phyloP scores from a whole-genome alignment of 1,140 invertebrate genomes.

The Alviniconcha marisindica region DNA sequence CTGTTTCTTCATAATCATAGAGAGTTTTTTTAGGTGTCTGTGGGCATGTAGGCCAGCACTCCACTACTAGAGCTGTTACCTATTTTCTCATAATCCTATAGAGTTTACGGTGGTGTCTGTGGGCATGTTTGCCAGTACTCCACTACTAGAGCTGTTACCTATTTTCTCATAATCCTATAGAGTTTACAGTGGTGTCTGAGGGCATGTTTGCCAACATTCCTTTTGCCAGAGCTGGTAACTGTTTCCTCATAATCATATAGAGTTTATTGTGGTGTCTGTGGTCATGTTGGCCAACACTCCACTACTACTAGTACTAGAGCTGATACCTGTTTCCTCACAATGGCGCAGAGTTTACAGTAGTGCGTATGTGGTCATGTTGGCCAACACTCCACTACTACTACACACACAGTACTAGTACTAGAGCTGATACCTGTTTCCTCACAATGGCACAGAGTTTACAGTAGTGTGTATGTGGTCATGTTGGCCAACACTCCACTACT shows the following conservation, averaged over 20 bases:
- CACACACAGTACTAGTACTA: no score
- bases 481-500: slow-evolving; percentile 75
- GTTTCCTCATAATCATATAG: not conserved
- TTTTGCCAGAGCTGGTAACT: slow-evolving; percentile 85
- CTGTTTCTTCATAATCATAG: not conserved
- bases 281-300: slow-evolving; percentile 52
- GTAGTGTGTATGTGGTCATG: not conserved
- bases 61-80: slow-evolving; percentile 85
- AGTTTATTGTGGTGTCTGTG: not conserved
- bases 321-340: slow-evolving; percentile 74
- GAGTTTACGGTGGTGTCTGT: not conserved
- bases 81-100: not conserved
- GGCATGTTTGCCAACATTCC: slow-evolving; percentile 52
- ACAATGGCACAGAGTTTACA: not conserved
- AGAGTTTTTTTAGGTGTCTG: not conserved
- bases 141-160: slow-evolving; percentile 85
- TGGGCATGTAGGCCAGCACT: slow-evolving; percentile 35
- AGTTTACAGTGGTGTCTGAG: not conserved
- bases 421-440: slow-evolving; percentile 81
- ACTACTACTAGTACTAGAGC: slow-evolving; percentile 82
- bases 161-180: not conserved
- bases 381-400: slow-evolving; percentile 78
- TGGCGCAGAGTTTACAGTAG: not conserved
- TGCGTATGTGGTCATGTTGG: not conserved
- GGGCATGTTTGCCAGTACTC: slow-evolving; percentile 51